phyloP scores from a whole-genome alignment of 1,140 invertebrate genomes.

The Pseudomyrmex concolor region DNA sequence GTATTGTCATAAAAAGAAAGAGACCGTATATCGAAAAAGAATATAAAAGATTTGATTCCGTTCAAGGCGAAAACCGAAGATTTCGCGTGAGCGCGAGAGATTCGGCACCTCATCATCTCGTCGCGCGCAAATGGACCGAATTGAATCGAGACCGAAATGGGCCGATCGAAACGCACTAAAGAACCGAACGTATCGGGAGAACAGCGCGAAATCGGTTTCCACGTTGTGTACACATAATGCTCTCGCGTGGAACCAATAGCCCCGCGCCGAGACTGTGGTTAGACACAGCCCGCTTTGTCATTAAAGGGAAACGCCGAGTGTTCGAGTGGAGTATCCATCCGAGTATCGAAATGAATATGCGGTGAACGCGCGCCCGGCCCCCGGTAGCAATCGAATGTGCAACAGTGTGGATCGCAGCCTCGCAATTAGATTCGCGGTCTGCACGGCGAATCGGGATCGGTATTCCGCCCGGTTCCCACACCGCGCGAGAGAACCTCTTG shows the following conservation, averaged over 20 bases:
- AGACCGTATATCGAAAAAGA: not conserved
- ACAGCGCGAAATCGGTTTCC: conserved; percentile 42
- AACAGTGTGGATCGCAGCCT: conserved; percentile 53
- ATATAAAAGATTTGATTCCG: not conserved
- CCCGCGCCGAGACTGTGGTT: conserved; percentile 40
- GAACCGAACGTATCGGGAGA: not conserved
- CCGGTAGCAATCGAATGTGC: conserved; percentile 59
- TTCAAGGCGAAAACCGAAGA: not conserved
- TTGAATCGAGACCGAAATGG: not conserved
- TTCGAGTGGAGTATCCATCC: not conserved
- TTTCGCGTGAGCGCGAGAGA: conserved; percentile 4
- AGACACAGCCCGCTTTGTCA: conserved; percentile 51
- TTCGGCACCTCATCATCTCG: not conserved
- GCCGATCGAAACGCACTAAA: conserved; percentile 8
- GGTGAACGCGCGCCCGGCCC: conserved; percentile 20
- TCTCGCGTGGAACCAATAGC: conserved; percentile 58
- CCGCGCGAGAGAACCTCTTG: not conserved
- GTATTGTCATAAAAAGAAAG: not conserved
- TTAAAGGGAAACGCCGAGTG: conserved; percentile 46
- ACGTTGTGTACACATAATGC: conserved; percentile 60
- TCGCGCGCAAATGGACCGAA: not conserved
- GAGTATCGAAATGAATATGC: conserved; percentile 54
- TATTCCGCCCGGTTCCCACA: conserved; percentile 49
- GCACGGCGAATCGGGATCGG: conserved; percentile 52
- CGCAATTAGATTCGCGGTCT: conserved; percentile 58